A percentile compares a stretch with the other conserved stretches of the same genome.
phyloP scores from a whole-genome alignment of 2,113 vertebrate species.

The Melanostigma gelatinosum region DNA sequence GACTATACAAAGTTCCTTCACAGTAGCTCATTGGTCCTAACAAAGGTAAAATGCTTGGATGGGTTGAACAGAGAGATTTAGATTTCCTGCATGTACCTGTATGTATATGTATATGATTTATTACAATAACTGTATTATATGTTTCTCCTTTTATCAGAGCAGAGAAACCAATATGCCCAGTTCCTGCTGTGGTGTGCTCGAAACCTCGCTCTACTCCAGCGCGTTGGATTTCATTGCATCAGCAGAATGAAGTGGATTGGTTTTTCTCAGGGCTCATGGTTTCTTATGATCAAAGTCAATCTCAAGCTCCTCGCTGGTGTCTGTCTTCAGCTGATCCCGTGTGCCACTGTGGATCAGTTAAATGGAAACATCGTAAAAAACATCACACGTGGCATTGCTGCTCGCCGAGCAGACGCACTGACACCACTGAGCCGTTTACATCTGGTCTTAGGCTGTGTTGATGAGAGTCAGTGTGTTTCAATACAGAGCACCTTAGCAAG shows the following conservation, averaged over 20 bases:
- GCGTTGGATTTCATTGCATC: slow-evolving; percentile 47
- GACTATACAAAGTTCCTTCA: no score
- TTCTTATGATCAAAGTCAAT: slow-evolving; percentile 48
- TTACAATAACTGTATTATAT: not conserved
- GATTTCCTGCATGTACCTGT: not conserved
- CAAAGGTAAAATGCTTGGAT: not conserved
- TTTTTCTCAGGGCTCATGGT: slow-evolving; percentile 24
- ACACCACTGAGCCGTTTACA: slow-evolving; percentile 13
- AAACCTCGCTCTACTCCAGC: not conserved
- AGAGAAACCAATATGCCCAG: slow-evolving; percentile 20
- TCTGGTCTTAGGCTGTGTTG: not conserved
- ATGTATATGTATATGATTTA: not conserved
- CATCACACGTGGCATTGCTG: not conserved
- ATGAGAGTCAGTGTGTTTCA: slow-evolving; percentile 19
- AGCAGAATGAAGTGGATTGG: slow-evolving; percentile 42
- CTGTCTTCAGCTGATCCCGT: slow-evolving; percentile 26
- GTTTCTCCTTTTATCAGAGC: not conserved
- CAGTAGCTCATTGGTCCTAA: not conserved
- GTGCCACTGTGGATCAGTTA: slow-evolving; percentile 40
- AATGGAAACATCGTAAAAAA: slow-evolving; percentile 42
- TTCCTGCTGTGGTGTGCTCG: slow-evolving; percentile 6
- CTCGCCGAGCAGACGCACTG: not conserved
- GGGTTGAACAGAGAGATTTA: not conserved
- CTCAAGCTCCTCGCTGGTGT: slow-evolving; percentile 34
- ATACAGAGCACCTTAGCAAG: slow-evolving; percentile 7